These are phyloP conservation scores for Dermolepida albohirtum DNA, from an alignment of 2,888 invertebrate genomes.

Conservation along the genomic window DNA sequence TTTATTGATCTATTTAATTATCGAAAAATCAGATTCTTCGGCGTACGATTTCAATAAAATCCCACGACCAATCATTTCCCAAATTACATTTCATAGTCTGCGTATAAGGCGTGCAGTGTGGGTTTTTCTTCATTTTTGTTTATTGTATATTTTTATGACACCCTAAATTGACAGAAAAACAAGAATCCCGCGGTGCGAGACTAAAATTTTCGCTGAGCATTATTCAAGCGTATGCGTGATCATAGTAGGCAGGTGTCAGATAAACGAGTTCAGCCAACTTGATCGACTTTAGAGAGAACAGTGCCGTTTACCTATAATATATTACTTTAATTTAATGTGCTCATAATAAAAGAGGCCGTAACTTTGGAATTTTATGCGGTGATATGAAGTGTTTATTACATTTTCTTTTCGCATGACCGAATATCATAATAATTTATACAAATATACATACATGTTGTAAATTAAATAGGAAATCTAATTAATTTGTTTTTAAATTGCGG, in stretches of 20 bases:
- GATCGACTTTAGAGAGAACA: slow-evolving; percentile 52
- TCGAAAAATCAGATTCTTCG: too few species aligned
- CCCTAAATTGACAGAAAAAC: slow-evolving; percentile 62
- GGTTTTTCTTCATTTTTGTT: too few species aligned
- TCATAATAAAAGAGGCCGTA: slow-evolving; percentile 46
- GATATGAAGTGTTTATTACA: slow-evolving; percentile 55
- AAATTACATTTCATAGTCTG: too few species aligned
- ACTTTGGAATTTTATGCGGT: slow-evolving; percentile 52
- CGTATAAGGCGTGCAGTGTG: background rate
- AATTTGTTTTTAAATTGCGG: slow-evolving; percentile 9
- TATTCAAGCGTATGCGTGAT: slow-evolving; percentile 58
- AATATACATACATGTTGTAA: slow-evolving; percentile 18
- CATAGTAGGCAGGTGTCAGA: slow-evolving; percentile 53
- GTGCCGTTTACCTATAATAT: slow-evolving; percentile 48
- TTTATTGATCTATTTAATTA: too few species aligned
- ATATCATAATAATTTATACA: slow-evolving; percentile 37
- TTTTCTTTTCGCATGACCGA: slow-evolving; percentile 52
- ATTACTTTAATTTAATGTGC: slow-evolving; percentile 51
- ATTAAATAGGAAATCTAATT: slow-evolving; percentile 34
- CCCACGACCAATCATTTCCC: too few species aligned
- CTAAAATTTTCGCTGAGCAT: slow-evolving; percentile 54
- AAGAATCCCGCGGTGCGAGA: slow-evolving; percentile 59
- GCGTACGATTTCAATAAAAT: too few species aligned
- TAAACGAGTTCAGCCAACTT: slow-evolving; percentile 56
- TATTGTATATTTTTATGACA: slow-evolving; percentile 57